These are phyloP conservation scores for Hemibagrus guttatus DNA, from an alignment of 2,797 vertebrate genomes.

Conservation along the genomic window DNA sequence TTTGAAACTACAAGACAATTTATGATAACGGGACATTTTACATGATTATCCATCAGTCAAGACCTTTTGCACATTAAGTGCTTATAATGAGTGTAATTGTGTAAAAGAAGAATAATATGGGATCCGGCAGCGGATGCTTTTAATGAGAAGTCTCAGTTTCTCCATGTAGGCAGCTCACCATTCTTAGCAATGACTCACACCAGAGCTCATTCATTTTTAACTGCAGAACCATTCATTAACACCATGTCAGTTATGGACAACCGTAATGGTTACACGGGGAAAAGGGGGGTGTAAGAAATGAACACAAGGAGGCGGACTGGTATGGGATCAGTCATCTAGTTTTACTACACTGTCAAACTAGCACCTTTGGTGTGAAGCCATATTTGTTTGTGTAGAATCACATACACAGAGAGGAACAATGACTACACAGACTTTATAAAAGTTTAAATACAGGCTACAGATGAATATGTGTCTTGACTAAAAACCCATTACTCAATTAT, in stretches of 20 bases:
- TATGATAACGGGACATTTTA: slow-evolving; percentile 7
- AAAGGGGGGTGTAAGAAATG: slow-evolving; percentile 30
- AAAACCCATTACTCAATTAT: slow-evolving; percentile 24
- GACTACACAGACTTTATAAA: not conserved
- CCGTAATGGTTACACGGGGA: not conserved
- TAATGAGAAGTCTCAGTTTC: slow-evolving; percentile 47
- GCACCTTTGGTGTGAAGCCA: slow-evolving; percentile 11
- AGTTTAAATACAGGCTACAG: slow-evolving; percentile 22
- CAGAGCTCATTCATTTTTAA: slow-evolving; percentile 54
- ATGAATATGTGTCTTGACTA: slow-evolving; percentile 10
- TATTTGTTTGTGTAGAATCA: slow-evolving; percentile 25
- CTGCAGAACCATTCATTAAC: slow-evolving; percentile 46
- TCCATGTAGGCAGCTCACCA: slow-evolving; percentile 17
- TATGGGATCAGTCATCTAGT: not conserved
- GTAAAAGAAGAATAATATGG: slow-evolving; percentile 62
- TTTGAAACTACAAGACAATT: slow-evolving; percentile 35
- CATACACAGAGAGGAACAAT: slow-evolving; percentile 33
- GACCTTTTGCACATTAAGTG: slow-evolving; percentile 56
- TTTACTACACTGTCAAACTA: not conserved
- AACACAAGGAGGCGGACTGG: slow-evolving; percentile 5
- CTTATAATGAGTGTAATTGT: slow-evolving; percentile 52
- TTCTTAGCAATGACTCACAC: slow-evolving; percentile 41
- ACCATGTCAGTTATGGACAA: slow-evolving; percentile 19
- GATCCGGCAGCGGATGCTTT: slow-evolving; percentile 42
- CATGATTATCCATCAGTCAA: slow-evolving; percentile 44